Evolutionary conservation across 2,797 vertebrate species (phyloP).

Genomic region (Tapirus indicus): DNA sequence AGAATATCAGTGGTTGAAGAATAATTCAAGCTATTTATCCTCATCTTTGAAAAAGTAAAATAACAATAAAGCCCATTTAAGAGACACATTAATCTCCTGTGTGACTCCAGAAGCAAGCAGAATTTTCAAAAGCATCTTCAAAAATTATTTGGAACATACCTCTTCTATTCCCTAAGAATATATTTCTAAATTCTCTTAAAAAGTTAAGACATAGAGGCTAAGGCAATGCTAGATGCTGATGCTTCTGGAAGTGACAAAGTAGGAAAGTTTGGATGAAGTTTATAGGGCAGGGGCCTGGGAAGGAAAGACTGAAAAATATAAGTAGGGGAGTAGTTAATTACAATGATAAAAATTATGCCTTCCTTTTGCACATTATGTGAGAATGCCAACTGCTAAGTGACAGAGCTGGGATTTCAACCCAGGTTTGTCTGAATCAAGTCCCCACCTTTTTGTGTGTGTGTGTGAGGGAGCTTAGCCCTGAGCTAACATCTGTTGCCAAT

Average conservation of each 20-base stretch:
- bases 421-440: not conserved
- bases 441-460: not conserved
- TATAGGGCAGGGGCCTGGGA: not conserved
- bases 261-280: not conserved
- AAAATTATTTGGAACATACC: not conserved
- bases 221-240: not conserved
- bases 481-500: too few species aligned
- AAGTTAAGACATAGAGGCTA: not conserved
- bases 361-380: not conserved
- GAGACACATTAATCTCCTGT: conserved; percentile 82
- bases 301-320: not conserved
- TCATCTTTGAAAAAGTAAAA: conserved; percentile 79
- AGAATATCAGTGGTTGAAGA: conserved; percentile 78
- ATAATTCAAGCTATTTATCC: conserved; percentile 83
- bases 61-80: conserved; percentile 76
- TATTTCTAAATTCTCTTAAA: not conserved
- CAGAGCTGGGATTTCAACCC: conserved; percentile 61
- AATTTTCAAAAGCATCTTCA: conserved; percentile 77
- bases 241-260: not conserved
- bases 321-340: not conserved
- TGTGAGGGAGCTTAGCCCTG: too few species aligned
- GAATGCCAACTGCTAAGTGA: not conserved
- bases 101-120: conserved; percentile 52
- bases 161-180: conserved; percentile 31
- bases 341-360: not conserved